These are phyloP conservation scores for Chrysogorgia sp. DNA, from an alignment of 92 coral and sea anemone genomes.

Conservation along the genomic window DNA sequence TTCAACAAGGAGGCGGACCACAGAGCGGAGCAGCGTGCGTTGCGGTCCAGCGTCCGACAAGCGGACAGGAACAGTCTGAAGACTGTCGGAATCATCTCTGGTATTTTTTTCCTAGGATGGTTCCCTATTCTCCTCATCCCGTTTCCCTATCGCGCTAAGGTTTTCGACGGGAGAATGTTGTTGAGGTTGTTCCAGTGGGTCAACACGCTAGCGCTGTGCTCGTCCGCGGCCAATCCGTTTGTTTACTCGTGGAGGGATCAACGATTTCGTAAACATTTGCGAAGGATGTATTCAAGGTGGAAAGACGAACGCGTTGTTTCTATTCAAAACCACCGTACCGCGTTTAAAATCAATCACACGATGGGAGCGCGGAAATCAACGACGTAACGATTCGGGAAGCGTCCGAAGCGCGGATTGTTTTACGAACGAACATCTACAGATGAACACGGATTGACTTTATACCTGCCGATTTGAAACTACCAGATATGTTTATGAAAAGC, in stretches of 20 bases:
- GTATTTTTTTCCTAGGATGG: slow-evolving; percentile 83
- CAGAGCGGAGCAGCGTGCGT: not conserved
- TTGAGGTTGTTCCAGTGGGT: slow-evolving; percentile 70
- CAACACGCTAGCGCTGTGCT: slow-evolving; percentile 84
- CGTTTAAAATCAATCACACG: not conserved
- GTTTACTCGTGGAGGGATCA: slow-evolving; percentile 72
- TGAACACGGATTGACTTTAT: no score
- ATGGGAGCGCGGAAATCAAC: not conserved
- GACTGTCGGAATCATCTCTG: slow-evolving; percentile 80
- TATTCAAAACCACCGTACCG: not conserved
- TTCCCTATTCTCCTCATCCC: slow-evolving; percentile 76
- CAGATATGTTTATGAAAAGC: no score
- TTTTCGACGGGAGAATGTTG: slow-evolving; percentile 27
- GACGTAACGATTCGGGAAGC: no score
- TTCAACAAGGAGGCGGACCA: not conserved
- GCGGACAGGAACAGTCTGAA: slow-evolving; percentile 50
- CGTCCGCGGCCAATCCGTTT: slow-evolving; percentile 86
- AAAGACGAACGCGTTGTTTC: slow-evolving; percentile 7
- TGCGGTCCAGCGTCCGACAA: not conserved
- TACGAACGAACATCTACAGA: no score
- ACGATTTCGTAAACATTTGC: slow-evolving; percentile 23
- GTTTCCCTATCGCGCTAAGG: slow-evolving; percentile 57
- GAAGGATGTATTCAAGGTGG: slow-evolving; percentile 17
- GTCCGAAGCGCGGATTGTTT: no score
- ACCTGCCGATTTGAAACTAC: no score